Evolutionary conservation across 2,797 vertebrate genomes (phyloP), one percentile per base, ranked within the genome.

Genomic region (Peromyscus melanophrys): DNA sequence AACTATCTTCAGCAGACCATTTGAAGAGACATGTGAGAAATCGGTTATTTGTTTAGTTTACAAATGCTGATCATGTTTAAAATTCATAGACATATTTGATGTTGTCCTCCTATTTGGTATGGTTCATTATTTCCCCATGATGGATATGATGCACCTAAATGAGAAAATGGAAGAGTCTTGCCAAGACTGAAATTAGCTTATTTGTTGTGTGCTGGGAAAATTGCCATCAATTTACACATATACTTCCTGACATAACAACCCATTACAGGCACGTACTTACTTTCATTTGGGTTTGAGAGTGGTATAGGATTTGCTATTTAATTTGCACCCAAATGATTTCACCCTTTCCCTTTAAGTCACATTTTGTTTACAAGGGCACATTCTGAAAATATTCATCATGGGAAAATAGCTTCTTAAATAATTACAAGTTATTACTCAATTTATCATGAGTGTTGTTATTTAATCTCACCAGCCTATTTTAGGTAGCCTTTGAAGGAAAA

Each of bases 191-290:
- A 97, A 89, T 92, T 91, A 98, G 55, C 90, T 98, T 96, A 86
- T 95, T 40, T 97, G 1, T 98, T 98, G 97, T 97, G 4, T 0
- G n/a, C 84, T 88, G 84, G 90, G 82, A 97, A 98, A 98, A 97
- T 9, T 83, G 34, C 90, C 96, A 96, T 98, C 95, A 92, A 31
- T 96, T 98, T 96, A 57, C 78, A 96, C 63, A 71, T 86, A 52
- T 87, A 25, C 27, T 97, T 82, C 61, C 55, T 93, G 63, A 78
- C 43, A 16, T 96, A 94, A 93, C 95, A 96, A 98, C 90, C 7
- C 21, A 91, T 94, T 82, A n/a, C n/a, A 96, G 61, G 61, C 43
- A 91, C 0, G 43, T 82, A 92, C n/a, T 78, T 61, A 93, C 16
- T 89, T 94, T 67, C 34, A 67, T 52, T 96, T 95, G 84, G 55